Percentiles rank a stretch among this genome's conserved stretches.
These are phyloP conservation scores for Danio rerio DNA, from an alignment of 2,113 vertebrate species.

Conservation along the genomic window GRCz12tu NC_133179.1:6970001-6970500, in stretches of 20 bases:
- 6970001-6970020: conserved; percentile 26
- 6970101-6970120: conserved; percentile 47
- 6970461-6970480: conserved; percentile 77
- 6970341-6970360: conserved; percentile 99
- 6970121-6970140: conserved; percentile 60
- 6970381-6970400: conserved; percentile 50
- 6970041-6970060: conserved; percentile 51
- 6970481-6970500: conserved; percentile 92
- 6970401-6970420: not conserved
- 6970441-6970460: not conserved
- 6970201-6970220: conserved; percentile 99
- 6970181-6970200: conserved; percentile 99
- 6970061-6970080: conserved; percentile 55
- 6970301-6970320: conserved; percentile 99
- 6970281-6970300: conserved; percentile 99
- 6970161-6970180: conserved; percentile 99
- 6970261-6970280: conserved; percentile 99
- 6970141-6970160: conserved; percentile 99
- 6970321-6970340: conserved; percentile 99
- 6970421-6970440: conserved; percentile 12
- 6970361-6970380: conserved; percentile 80
- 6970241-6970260: conserved; percentile 99
- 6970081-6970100: conserved; percentile 47
- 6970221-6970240: conserved; percentile 99
- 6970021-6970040: conserved; percentile 41